A percentile compares a stretch with the other conserved stretches of the same genome.
Evolutionary conservation across 2,797 vertebrate species (phyloP).

Genomic region (Myioborus melanocephalus): DNA sequence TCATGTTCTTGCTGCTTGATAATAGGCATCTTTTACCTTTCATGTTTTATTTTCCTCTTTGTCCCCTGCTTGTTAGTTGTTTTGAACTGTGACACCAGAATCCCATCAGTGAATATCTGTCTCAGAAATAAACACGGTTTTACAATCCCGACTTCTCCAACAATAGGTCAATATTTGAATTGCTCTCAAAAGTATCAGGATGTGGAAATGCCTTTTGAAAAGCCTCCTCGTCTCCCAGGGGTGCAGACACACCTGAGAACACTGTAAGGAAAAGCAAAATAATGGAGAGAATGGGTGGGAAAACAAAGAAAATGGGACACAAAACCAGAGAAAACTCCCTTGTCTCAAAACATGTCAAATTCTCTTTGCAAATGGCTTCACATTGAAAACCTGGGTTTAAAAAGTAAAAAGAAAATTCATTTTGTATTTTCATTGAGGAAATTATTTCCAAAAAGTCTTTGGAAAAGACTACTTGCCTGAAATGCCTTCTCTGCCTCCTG

Average conservation of each 20-base stretch:
- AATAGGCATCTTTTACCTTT: conserved; percentile 60
- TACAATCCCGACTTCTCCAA: conserved; percentile 50
- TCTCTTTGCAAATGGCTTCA: background rate
- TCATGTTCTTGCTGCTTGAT: conserved; percentile 49
- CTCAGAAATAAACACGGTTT: conserved; percentile 65
- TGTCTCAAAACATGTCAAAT: background rate
- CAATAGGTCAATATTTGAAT: conserved; percentile 73
- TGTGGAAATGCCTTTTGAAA: conserved; percentile 70
- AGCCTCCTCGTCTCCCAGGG: conserved; percentile 36
- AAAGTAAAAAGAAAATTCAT: background rate
- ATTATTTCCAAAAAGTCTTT: background rate
- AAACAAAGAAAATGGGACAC: background rate
- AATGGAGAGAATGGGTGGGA: background rate
- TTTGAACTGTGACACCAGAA: conserved; percentile 71
- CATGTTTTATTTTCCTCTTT: conserved; percentile 64
- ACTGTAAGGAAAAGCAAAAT: conserved; percentile 46
- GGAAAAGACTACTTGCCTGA: background rate
- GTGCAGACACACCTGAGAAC: conserved; percentile 64
- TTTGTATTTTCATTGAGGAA: conserved; percentile 12
- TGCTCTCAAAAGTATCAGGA: conserved; percentile 64
- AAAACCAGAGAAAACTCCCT: background rate
- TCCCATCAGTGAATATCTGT: conserved; percentile 61
- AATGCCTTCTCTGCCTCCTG: background rate
- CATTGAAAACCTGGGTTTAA: background rate
- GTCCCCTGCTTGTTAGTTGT: conserved; percentile 62